Conservation (phyloP, 1,140 invertebrate genomes). For the Caenorhabditis inopinata region DNA sequence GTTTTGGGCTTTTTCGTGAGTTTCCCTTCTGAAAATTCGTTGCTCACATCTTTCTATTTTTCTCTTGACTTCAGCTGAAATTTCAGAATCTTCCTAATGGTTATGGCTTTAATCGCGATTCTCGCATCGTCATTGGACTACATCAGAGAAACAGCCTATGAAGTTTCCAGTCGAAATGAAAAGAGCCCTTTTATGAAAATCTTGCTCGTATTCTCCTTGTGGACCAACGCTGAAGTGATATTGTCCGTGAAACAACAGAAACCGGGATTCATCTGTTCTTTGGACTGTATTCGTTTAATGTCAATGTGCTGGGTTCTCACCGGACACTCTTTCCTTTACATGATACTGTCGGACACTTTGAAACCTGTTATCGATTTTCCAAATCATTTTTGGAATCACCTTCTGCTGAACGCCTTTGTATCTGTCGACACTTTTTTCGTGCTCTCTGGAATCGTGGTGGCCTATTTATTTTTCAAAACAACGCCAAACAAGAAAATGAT, state of each 20-base stretch:
- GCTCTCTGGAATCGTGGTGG: conserved; percentile 39
- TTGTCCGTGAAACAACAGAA: conserved; percentile 31
- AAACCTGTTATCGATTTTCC: conserved; percentile 16
- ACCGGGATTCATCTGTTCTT: conserved; percentile 29
- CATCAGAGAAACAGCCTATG: background rate
- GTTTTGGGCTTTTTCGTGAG: conserved; percentile 25
- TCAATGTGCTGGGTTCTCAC: conserved; percentile 66
- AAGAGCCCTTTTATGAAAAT: background rate
- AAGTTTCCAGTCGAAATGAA: background rate
- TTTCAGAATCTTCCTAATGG: conserved; percentile 16
- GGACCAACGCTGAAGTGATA: conserved; percentile 50
- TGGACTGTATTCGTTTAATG: conserved; percentile 66
- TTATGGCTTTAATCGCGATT: background rate
- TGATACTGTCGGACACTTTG: conserved; percentile 13
- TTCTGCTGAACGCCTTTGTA: conserved; percentile 39
- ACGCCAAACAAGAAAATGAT: background rate
- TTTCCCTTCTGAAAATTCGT: background rate
- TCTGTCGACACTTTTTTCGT: conserved; percentile 48
- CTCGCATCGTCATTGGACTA: conserved; percentile 14
- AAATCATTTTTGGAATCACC: conserved; percentile 18
- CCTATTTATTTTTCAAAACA: conserved; percentile 45
- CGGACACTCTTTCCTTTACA: conserved; percentile 56
- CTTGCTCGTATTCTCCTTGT: conserved; percentile 49
- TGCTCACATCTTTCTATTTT: too few relatives aligned
- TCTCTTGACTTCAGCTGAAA: background rate